A percentile compares a stretch with the other conserved stretches of the same genome.
These are phyloP conservation scores for Girardia tigrina DNA, from an alignment of 2,888 invertebrate species.

Conservation along the genomic window DNA sequence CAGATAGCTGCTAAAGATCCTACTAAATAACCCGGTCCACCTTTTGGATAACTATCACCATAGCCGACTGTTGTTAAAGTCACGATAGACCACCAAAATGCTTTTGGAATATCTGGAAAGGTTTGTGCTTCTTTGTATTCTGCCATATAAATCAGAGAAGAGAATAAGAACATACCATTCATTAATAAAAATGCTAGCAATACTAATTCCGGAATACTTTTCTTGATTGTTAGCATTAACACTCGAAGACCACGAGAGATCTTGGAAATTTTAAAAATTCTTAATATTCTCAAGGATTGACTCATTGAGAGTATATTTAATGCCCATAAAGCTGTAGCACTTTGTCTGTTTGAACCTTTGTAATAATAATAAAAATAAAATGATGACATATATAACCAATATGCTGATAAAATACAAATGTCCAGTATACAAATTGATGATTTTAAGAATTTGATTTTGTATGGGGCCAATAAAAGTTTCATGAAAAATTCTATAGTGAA, in stretches of 20 bases:
- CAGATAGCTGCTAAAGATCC: constrained; percentile 37
- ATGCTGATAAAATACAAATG: constrained; percentile 34
- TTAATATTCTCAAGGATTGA: constrained; percentile 34
- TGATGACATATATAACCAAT: constrained; percentile 36
- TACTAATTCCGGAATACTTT: constrained; percentile 46
- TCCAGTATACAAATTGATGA: constrained; percentile 35
- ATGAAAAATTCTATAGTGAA: constrained; percentile 45
- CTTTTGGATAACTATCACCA: constrained; percentile 36
- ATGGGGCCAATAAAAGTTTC: constrained; percentile 35
- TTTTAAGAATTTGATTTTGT: constrained; percentile 36
- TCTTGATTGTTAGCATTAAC: constrained; percentile 45
- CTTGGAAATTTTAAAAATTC: constrained; percentile 37
- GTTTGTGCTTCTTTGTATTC: constrained; percentile 40
- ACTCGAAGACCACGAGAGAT: constrained; percentile 46
- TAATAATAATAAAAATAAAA: constrained; percentile 36
- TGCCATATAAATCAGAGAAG: constrained; percentile 46
- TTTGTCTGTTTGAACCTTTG: background rate
- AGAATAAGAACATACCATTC: constrained; percentile 47
- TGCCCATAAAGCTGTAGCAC: constrained; percentile 26
- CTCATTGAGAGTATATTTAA: constrained; percentile 36
- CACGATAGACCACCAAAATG: constrained; percentile 37
- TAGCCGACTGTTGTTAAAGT: constrained; percentile 37
- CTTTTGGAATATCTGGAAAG: constrained; percentile 36
- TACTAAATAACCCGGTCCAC: constrained; percentile 36
- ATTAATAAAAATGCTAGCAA: constrained; percentile 45